Evolutionary conservation across 2,888 invertebrate genomes (phyloP).

Genomic region (Cantharis lateralis): DNA sequence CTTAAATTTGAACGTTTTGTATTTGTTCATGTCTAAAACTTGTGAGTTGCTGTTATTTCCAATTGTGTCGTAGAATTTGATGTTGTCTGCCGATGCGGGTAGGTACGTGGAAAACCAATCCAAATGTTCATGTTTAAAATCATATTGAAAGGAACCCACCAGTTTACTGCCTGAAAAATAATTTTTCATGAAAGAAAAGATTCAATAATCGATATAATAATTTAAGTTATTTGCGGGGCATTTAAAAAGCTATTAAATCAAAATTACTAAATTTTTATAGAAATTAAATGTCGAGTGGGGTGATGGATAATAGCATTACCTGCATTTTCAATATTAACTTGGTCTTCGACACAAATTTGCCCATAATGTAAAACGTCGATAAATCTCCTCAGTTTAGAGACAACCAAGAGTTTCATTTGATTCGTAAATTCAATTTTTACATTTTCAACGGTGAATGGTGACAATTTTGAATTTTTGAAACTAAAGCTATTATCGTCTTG

Average conservation of each 20-base stretch:
- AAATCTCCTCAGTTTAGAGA: constrained; percentile 34
- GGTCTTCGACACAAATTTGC: constrained; percentile 36
- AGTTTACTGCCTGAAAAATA: constrained; percentile 32
- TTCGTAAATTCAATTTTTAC: constrained; percentile 29
- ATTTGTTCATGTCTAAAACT: constrained; percentile 21
- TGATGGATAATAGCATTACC: constrained; percentile 32
- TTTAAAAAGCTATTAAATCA: background rate
- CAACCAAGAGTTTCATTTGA: constrained; percentile 31
- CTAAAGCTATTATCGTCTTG: background rate
- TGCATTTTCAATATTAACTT: constrained; percentile 35
- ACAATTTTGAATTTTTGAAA: background rate
- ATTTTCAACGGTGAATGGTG: constrained; percentile 9
- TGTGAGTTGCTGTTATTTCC: constrained; percentile 36
- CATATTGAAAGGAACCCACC: constrained; percentile 28
- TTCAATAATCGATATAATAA: background rate
- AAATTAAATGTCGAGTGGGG: background rate
- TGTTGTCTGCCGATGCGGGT: constrained; percentile 36
- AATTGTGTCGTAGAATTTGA: constrained; percentile 37
- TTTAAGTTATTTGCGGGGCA: background rate
- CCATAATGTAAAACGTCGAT: constrained; percentile 43
- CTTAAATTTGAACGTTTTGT: constrained; percentile 35
- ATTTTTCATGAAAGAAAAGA: constrained; percentile 14
- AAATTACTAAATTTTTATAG: background rate
- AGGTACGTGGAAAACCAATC: constrained; percentile 36
- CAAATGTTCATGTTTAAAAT: background rate